phyloP scores from a whole-genome alignment of 1,140 invertebrate genomes.

The Harlomillsia oculata region DNA sequence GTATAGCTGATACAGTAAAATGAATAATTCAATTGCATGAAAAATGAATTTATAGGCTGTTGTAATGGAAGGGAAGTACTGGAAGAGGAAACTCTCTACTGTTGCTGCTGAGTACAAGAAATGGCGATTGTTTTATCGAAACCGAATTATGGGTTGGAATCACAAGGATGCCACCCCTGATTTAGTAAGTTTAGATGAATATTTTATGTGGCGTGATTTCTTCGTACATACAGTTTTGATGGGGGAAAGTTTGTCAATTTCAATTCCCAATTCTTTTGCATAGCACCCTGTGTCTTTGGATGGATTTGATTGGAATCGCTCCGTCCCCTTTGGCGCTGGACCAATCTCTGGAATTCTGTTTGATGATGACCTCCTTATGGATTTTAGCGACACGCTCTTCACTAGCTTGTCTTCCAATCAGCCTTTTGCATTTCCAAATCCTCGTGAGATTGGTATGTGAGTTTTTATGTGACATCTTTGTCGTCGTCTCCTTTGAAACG shows the following conservation, averaged over 20 bases:
- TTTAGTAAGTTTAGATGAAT: constrained; percentile 46
- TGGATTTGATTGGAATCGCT: constrained; percentile 34
- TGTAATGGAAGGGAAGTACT: constrained; percentile 95
- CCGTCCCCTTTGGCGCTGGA: constrained; percentile 28
- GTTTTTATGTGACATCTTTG: too few species aligned
- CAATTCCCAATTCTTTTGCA: background rate
- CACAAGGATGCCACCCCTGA: constrained; percentile 59
- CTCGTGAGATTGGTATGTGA: constrained; percentile 79
- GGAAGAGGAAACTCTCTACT: constrained; percentile 91
- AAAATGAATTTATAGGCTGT: constrained; percentile 64
- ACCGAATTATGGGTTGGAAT: constrained; percentile 63
- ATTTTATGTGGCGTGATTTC: background rate
- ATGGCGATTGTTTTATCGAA: constrained; percentile 93
- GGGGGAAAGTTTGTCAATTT: background rate
- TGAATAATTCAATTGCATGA: too few species aligned
- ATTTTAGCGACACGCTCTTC: constrained; percentile 80
- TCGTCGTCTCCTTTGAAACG: too few species aligned
- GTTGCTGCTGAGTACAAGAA: constrained; percentile 99
- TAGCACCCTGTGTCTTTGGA: constrained; percentile 34
- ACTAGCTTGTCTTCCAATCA: constrained; percentile 76
- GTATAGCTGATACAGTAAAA: too few species aligned
- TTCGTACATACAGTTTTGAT: too few species aligned
- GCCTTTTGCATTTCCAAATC: constrained; percentile 91
- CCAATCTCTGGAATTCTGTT: constrained; percentile 48
- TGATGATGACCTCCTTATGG: constrained; percentile 79